A percentile compares a stretch with the other conserved stretches of the same genome.
These are phyloP conservation scores for Chlorops oryzae DNA, from an alignment of 1,140 invertebrate genomes.

Conservation along the genomic window DNA sequence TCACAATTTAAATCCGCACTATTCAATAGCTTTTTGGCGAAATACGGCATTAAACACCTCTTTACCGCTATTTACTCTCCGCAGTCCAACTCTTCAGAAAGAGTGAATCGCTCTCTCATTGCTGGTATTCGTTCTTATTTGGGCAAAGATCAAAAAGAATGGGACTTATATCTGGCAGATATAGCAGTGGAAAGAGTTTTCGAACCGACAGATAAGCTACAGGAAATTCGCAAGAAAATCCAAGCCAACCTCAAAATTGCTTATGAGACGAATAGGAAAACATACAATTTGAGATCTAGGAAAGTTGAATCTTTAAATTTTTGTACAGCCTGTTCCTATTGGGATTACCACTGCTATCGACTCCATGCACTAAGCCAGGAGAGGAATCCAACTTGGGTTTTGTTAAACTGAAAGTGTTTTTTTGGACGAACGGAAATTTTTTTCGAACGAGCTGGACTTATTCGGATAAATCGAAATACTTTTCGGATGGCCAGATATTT, in stretches of 20 bases:
- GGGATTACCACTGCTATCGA: too few species aligned
- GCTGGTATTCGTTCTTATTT: background rate
- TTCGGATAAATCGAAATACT: too few species aligned
- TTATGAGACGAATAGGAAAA: background rate
- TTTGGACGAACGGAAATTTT: too few species aligned
- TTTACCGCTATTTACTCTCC: conserved; percentile 2
- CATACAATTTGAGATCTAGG: conserved; percentile 6
- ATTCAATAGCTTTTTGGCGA: background rate
- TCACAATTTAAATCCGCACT: conserved; percentile 9
- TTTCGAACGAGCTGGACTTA: too few species aligned
- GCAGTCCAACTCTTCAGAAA: conserved; percentile 1
- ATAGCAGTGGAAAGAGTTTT: background rate
- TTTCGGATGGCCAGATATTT: too few species aligned
- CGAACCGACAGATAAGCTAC: background rate
- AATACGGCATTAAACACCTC: conserved; percentile 5
- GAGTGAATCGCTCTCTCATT: background rate
- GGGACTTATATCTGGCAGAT: conserved; percentile 9
- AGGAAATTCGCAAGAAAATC: background rate
- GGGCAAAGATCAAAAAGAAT: conserved; percentile 1
- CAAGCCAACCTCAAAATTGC: background rate
- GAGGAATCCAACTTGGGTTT: too few species aligned
- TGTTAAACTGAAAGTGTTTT: too few species aligned
- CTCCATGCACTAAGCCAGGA: too few species aligned
- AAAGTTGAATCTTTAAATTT: background rate
- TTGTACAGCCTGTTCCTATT: too few species aligned